Conservation (phyloP, 1,140 invertebrate genomes). For the Listronotus oregonensis region DNA sequence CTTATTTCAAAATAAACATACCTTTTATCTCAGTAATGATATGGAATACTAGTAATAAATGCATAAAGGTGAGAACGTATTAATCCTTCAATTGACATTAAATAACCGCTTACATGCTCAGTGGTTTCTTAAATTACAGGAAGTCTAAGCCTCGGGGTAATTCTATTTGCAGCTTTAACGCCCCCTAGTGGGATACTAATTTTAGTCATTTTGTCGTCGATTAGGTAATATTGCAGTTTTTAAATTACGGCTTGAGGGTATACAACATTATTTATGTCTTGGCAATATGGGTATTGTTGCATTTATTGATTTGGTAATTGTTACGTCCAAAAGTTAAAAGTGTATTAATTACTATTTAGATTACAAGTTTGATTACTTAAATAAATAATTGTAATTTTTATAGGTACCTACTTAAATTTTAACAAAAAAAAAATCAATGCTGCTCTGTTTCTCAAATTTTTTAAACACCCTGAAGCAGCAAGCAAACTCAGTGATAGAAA, state of each 20-base stretch:
- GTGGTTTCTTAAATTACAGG: slow-evolving; percentile 5
- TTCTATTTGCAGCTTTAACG: not conserved
- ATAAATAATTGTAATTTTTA: too few species aligned
- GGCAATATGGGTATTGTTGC: too few species aligned
- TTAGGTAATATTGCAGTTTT: not conserved
- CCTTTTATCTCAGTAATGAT: not conserved
- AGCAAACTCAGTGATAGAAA: too few species aligned
- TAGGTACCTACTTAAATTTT: too few species aligned
- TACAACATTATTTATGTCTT: too few species aligned
- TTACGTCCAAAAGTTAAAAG: not conserved
- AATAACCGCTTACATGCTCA: not conserved
- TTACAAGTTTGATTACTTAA: too few species aligned
- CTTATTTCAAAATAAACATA: not conserved
- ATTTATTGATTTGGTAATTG: too few species aligned
- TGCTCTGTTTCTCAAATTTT: too few species aligned
- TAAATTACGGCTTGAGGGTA: not conserved
- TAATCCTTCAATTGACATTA: not conserved
- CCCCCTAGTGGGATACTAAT: slow-evolving; percentile 1
- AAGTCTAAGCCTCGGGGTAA: not conserved
- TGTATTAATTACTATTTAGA: too few species aligned
- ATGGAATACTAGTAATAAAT: not conserved
- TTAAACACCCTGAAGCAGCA: too few species aligned
- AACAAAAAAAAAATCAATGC: too few species aligned
- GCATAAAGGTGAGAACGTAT: slow-evolving; percentile 3
- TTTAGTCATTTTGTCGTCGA: slow-evolving; percentile 4